phyloP scores from a whole-genome alignment of 1,140 invertebrate genomes.

The Acromyrmex echinatior region DNA sequence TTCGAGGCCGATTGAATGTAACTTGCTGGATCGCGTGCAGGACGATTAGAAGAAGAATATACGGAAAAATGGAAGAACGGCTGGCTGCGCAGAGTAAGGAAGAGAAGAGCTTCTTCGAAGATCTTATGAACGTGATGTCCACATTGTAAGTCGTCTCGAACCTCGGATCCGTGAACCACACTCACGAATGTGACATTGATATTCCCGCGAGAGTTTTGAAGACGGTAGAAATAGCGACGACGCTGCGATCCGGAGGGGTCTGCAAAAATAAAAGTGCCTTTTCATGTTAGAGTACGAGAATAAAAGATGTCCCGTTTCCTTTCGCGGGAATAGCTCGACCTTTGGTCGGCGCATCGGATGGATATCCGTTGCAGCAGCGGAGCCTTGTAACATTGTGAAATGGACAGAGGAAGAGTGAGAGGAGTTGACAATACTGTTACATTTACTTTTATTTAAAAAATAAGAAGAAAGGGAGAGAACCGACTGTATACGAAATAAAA shows the following conservation, averaged over 20 bases:
- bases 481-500: not conserved
- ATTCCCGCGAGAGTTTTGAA: constrained; percentile 43
- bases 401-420: no score
- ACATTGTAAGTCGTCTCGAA: constrained; percentile 31
- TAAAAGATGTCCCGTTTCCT: constrained; percentile 66
- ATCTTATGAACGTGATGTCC: constrained; percentile 30
- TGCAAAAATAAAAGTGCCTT: constrained; percentile 59
- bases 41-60: constrained; percentile 44
- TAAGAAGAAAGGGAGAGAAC: not conserved
- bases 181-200: constrained; percentile 49
- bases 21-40: constrained; percentile 16
- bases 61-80: constrained; percentile 31
- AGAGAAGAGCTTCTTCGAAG: constrained; percentile 3
- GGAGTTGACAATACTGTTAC: constrained; percentile 5
- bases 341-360: constrained; percentile 14
- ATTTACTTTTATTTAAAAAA: constrained; percentile 21
- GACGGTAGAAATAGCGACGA: constrained; percentile 34
- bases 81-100: not conserved
- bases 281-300: constrained; percentile 59
- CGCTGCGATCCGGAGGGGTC: constrained; percentile 14
- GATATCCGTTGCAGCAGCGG: not conserved
- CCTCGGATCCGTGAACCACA: not conserved
- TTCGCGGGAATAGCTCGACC: constrained; percentile 42
- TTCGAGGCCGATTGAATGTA: not conserved
- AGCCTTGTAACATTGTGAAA: constrained; percentile 30